Base-by-base conservation (phyloP, 2,888 invertebrate species). In the Capitulum mitella region DNA sequence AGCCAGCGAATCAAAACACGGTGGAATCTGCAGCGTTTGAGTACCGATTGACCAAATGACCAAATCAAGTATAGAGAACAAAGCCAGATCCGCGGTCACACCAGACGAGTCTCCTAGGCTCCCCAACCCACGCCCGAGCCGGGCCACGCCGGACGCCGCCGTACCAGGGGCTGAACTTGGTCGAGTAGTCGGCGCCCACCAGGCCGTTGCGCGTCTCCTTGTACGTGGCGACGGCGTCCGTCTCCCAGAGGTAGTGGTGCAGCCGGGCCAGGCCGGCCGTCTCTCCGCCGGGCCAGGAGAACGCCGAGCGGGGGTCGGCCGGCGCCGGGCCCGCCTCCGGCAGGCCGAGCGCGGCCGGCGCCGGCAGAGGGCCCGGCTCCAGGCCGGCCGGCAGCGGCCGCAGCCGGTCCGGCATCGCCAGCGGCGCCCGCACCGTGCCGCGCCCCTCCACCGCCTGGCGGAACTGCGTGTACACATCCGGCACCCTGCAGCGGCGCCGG, bases 231-330 rank as follows among this genome's bases (percentile, higher is more conserved):
- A 81, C 81, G 58, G 54, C 79, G 48, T 81, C 78, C 1, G 81
- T 81, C 12, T 79, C 79, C 82, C 82, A 82, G 10, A 81, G 79
- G 80, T 85, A 85, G 77, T 82, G 82, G 34, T 82, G 78, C 54
- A 86, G 81, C 34, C 85, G 83, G 48, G 83, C 80, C 40, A 85
- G 80, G 22, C 84, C 86, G 48, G 83, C 82, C 2, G 83, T 82
- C 81, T 86, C 86, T n/a, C 86, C 86, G 22, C 86, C 86, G 37
- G 79, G 77, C 83, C 84, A 82, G 16, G 82, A 82, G 79, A 82
- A 82, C 16, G 82, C 82, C 61, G 79, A 79, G 16, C 79, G 75
- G 12, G 79, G 74, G 78, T 81, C 74, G 22, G 64, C 19, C 22
- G 79, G 77, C 70, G 79, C 79, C 78, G 77, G 37, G 34, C 54